phyloP scores from a whole-genome alignment of 92 coral and sea anemone species.

The Siderastrea radians region DNA sequence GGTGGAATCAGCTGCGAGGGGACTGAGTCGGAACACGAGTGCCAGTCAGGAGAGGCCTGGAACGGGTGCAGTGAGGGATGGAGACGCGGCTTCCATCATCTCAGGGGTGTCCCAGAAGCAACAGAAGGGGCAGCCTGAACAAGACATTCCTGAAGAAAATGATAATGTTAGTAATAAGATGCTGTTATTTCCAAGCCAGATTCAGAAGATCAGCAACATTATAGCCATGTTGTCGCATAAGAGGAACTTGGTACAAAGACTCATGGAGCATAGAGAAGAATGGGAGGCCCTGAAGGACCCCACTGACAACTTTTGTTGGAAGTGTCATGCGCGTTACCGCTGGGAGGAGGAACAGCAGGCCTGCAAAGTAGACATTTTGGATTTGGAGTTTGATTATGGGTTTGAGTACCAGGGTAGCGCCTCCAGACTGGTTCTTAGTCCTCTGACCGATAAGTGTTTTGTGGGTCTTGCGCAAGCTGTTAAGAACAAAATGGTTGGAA shows the following conservation, averaged over 20 bases:
- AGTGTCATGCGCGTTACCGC: conserved; percentile 82
- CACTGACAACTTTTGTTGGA: conserved; percentile 91
- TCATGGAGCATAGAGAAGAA: conserved; percentile 51
- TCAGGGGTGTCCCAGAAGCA: conserved; percentile 70
- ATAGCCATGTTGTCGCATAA: conserved; percentile 87
- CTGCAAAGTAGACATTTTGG: conserved; percentile 76
- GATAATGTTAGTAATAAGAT: conserved; percentile 33
- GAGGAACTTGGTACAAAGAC: conserved; percentile 79
- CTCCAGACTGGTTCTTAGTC: conserved; percentile 92
- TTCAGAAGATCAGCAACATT: conserved; percentile 88
- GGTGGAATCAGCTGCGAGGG: conserved; percentile 58
- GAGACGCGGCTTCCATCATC: conserved; percentile 73
- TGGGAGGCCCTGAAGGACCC: conserved; percentile 66
- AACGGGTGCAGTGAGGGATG: conserved; percentile 61
- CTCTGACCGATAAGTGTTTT: conserved; percentile 93
- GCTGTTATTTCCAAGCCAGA: conserved; percentile 75
- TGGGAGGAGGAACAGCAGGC: conserved; percentile 81
- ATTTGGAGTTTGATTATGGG: conserved; percentile 88
- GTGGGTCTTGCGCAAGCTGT: conserved; percentile 93
- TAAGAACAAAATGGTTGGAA: conserved; percentile 85
- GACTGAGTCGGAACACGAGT: conserved; percentile 73
- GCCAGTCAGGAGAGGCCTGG: conserved; percentile 71
- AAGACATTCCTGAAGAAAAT: conserved; percentile 33
- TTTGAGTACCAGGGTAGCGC: conserved; percentile 98
- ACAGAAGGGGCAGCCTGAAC: conserved; percentile 35